Evolutionary conservation across 1,140 invertebrate genomes (phyloP), one percentile per base, ranked within the genome.

Genomic region (Choristoneura fumiferana): DNA sequence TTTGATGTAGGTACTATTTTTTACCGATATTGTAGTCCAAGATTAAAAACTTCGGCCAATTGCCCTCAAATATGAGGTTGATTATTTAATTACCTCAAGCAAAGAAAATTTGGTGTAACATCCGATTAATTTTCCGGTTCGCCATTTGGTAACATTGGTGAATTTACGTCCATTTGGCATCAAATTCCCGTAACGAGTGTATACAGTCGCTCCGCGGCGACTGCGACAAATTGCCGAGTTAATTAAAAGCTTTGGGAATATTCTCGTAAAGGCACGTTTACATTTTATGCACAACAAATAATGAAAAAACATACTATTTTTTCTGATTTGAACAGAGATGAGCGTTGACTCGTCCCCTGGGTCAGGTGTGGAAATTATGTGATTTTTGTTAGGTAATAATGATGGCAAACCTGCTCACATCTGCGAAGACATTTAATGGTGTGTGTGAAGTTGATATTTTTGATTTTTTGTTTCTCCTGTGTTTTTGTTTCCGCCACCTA

Each of bases 171-270:
- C n/a, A 49, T 49, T 49, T 29, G 22, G 17, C 18, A 18, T 29
- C 18, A 12, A 49, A 49, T 18, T 33, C n/a, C n/a, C 43, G 43
- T 29, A 45, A 45, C 40, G 18, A 49, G 43, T 49, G 43, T 49
- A 49, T 49, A 49, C 43, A 49, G 10, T 0, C 9, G 40, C 6
- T 0, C 39, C 17, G 17, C 22, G 43, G 18, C 18, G 43, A 29
- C 12, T 29, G 22, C 22, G 22, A 18, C 43, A 17, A 49, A 49
- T 49, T 49, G 22, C 43, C 43, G 43, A 49, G 43, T 49, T 49
- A 49, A 49, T 49, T 49, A 49, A 49, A 49, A 49, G 43, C 43
- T 49, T 29, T 29, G 43, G 17, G 43, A 49, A 49, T 49, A 49
- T 49, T 49, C 43, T n/a, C 22, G 15, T 49, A n/a, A 49, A 33